Evolutionary conservation across 2,888 invertebrate genomes (phyloP).

Genomic region (Drosophila atroscutellata): DNA sequence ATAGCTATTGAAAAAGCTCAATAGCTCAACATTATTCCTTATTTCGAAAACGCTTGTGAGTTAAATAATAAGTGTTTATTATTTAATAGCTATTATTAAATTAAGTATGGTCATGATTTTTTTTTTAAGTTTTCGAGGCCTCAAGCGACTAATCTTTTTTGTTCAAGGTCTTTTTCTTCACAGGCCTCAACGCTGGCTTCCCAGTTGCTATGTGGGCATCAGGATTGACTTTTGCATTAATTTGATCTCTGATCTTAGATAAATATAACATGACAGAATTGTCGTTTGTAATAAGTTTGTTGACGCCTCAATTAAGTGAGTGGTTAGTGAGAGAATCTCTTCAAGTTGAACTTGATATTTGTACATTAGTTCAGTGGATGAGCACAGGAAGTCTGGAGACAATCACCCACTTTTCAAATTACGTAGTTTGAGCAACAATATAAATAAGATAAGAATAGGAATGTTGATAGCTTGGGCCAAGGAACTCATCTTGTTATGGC

Average conservation of each 20-base stretch:
- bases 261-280: not conserved
- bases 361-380: not conserved
- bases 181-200: no score
- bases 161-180: not conserved
- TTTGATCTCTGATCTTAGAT: not conserved
- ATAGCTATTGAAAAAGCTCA: no score
- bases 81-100: not conserved
- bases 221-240: no score
- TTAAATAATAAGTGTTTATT: not conserved
- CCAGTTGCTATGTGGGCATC: not conserved
- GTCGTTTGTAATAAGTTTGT: not conserved
- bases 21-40: no score
- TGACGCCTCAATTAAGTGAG: not conserved
- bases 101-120: not conserved
- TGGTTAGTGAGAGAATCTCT: not conserved
- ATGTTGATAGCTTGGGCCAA: not conserved
- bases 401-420: not conserved
- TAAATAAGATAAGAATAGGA: not conserved
- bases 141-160: not conserved
- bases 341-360: not conserved
- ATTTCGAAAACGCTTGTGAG: no score
- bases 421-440: not conserved
- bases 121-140: not conserved
- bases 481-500: constrained; percentile 40
- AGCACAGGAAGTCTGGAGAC: not conserved